Percentiles rank a stretch among this genome's conserved stretches.
These are phyloP conservation scores for Xenopus laevis DNA, from an alignment of 2,113 vertebrate genomes.

Conservation along the genomic window DNA sequence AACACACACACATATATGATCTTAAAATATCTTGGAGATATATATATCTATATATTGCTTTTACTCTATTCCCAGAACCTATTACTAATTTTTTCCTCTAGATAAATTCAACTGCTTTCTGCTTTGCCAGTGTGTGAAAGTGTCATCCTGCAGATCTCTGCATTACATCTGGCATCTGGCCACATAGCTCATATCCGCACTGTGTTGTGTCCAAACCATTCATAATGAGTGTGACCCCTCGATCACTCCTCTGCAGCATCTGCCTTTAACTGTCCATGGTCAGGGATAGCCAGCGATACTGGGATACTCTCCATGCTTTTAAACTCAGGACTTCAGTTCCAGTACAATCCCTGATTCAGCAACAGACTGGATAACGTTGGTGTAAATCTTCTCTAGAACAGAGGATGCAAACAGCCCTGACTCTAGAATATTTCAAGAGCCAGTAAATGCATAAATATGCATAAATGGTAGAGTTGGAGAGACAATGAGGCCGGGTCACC, in stretches of 20 bases:
- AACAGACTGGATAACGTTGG: slow-evolving; percentile 5
- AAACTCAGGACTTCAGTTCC: too few species aligned
- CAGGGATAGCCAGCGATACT: slow-evolving; percentile 24
- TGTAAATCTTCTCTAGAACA: neutral
- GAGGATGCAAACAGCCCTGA: neutral
- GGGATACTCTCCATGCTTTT: slow-evolving; percentile 15
- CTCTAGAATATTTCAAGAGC: neutral
- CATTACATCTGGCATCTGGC: slow-evolving; percentile 44
- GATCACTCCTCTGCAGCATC: slow-evolving; percentile 42
- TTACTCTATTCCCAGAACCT: slow-evolving; percentile 38
- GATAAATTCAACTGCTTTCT: slow-evolving; percentile 39
- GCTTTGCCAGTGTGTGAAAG: slow-evolving; percentile 33
- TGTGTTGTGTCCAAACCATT: slow-evolving; percentile 42
- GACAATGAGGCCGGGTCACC: too few species aligned
- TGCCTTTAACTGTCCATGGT: slow-evolving; percentile 30
- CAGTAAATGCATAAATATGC: too few species aligned
- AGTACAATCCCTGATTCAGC: neutral
- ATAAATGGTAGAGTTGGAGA: too few species aligned
- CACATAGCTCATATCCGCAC: slow-evolving; percentile 43
- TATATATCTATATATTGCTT: slow-evolving; percentile 11
- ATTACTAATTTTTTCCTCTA: slow-evolving; percentile 33
- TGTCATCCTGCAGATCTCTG: slow-evolving; percentile 45
- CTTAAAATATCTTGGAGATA: slow-evolving; percentile 14
- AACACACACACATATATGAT: neutral
- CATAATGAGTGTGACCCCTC: slow-evolving; percentile 40